Evolutionary conservation across 2,888 invertebrate species (phyloP).

Genomic region (Tubulanus polymorphus): DNA sequence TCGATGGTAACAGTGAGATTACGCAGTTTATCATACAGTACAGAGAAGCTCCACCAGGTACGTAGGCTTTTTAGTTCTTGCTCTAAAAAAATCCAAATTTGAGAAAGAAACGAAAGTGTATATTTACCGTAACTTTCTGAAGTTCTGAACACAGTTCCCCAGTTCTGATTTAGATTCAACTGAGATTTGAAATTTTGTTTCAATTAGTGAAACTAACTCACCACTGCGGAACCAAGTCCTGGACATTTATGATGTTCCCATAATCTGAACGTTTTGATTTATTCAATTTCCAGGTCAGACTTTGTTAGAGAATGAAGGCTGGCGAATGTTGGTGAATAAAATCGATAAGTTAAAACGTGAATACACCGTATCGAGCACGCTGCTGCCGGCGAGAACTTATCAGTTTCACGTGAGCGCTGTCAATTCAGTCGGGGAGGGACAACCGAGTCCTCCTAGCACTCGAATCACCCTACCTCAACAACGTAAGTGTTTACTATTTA

Average conservation of each 20-base stretch:
- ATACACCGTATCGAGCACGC: conserved; percentile 80
- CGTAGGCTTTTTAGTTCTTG: too few relatives aligned
- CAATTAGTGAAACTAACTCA: too few relatives aligned
- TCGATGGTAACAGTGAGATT: conserved; percentile 95
- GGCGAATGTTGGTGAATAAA: conserved; percentile 50
- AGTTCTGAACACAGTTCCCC: too few relatives aligned
- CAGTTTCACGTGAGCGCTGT: conserved; percentile 96
- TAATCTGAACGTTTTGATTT: neutral
- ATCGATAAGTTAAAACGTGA: conserved; percentile 81
- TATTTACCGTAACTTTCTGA: too few relatives aligned
- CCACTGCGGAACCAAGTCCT: too few relatives aligned
- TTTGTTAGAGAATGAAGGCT: conserved; percentile 15
- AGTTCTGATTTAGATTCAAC: too few relatives aligned
- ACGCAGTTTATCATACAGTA: conserved; percentile 86
- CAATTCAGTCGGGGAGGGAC: conserved; percentile 93
- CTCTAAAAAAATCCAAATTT: too few relatives aligned
- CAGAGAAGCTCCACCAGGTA: conserved; percentile 25
- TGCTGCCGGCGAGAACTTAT: conserved; percentile 89
- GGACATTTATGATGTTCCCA: too few relatives aligned
- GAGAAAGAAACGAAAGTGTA: too few relatives aligned
- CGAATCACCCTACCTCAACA: conserved; percentile 88
- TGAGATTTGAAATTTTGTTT: too few relatives aligned
- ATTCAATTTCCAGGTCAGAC: conserved; percentile 6
- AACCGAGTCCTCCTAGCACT: conserved; percentile 75
- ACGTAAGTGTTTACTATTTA: conserved; percentile 76